Conservation (phyloP, 1,140 invertebrate species). For the Leguminivora glycinivorella region DNA sequence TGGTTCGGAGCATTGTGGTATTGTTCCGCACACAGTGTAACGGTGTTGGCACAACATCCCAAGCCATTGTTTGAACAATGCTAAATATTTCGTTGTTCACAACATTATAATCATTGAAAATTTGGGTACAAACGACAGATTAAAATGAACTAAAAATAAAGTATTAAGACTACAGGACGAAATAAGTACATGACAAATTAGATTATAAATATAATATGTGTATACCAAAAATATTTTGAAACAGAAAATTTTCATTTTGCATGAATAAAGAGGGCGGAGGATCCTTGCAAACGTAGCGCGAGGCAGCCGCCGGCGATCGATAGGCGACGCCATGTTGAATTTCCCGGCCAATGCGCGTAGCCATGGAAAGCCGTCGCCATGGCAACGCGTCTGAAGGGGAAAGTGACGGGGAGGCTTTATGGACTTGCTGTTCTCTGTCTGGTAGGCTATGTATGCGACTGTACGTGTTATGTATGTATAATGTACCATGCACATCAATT, state of each 20-base stretch:
- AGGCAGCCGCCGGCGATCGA: constrained; percentile 58
- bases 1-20: constrained; percentile 48
- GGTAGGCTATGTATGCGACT: neutral
- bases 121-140: neutral
- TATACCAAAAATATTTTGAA: no score
- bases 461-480: neutral
- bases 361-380: constrained; percentile 69
- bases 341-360: constrained; percentile 76
- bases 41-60: constrained; percentile 65
- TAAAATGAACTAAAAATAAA: neutral
- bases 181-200: no score
- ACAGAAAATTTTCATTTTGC: neutral
- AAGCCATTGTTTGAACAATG: constrained; percentile 5
- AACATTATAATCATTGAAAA: neutral
- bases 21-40: constrained; percentile 41
- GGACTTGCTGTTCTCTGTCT: constrained; percentile 16
- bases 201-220: no score
- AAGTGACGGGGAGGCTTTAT: constrained; percentile 25
- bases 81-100: neutral
- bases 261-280: constrained; percentile 9
- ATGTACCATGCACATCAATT: neutral
- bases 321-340: constrained; percentile 73
- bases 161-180: no score
- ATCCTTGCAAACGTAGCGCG: constrained; percentile 19
- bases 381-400: constrained; percentile 40